These are phyloP conservation scores for Leucoma salicis DNA, from an alignment of 2,888 invertebrate species.

Conservation along the genomic window DNA sequence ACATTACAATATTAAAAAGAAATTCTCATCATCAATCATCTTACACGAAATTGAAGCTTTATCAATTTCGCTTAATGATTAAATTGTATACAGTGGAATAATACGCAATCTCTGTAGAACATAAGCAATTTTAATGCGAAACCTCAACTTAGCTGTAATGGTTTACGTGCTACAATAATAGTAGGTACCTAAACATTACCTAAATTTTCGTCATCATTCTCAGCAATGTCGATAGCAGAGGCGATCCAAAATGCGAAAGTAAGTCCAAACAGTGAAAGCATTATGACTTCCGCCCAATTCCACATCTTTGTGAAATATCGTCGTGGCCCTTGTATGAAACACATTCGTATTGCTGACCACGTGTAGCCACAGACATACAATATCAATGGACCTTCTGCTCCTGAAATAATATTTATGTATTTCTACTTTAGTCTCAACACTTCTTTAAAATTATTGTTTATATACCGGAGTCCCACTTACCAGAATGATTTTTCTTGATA, in stretches of 20 bases:
- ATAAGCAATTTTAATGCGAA: background rate
- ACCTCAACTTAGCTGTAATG: slow-evolving; percentile 7
- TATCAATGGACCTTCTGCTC: slow-evolving; percentile 57
- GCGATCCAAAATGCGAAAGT: slow-evolving; percentile 84
- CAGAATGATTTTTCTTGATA: slow-evolving; percentile 3
- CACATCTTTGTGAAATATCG: slow-evolving; percentile 82
- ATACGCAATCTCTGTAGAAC: background rate
- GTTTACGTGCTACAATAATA: background rate
- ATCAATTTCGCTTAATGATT: background rate
- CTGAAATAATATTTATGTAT: slow-evolving; percentile 21
- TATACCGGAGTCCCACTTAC: background rate
- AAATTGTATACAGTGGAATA: background rate
- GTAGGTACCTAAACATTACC: slow-evolving; percentile 13
- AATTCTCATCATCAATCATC: too few species aligned
- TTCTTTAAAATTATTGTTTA: slow-evolving; percentile 2
- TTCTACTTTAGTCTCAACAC: background rate
- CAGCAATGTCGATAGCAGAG: slow-evolving; percentile 74
- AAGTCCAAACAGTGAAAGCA: slow-evolving; percentile 80
- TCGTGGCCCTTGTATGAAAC: slow-evolving; percentile 78
- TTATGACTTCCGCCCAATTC: slow-evolving; percentile 85
- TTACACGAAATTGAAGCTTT: background rate
- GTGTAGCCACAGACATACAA: slow-evolving; percentile 80
- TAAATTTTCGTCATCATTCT: slow-evolving; percentile 22
- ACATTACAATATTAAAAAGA: too few species aligned
- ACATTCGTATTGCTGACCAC: slow-evolving; percentile 81